These are phyloP conservation scores for Hafferia zeledoni DNA, from an alignment of 2,797 vertebrate species.

Conservation along the genomic window DNA sequence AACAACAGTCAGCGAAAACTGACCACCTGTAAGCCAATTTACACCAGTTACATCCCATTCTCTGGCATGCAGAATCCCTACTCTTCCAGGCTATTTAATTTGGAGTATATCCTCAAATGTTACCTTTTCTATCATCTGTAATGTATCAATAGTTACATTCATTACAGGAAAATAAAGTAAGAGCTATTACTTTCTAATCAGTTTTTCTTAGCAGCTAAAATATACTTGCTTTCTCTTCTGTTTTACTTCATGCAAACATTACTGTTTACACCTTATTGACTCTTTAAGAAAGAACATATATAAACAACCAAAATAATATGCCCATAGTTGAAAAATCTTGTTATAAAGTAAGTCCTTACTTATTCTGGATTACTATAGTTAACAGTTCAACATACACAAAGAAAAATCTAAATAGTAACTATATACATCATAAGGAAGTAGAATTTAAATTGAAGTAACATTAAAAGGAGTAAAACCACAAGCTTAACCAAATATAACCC, in stretches of 20 bases:
- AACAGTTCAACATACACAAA: neutral
- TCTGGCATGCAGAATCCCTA: neutral
- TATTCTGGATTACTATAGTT: neutral
- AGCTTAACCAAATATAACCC: neutral
- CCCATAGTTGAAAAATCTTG: neutral
- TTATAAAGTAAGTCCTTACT: neutral
- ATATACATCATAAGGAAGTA: neutral
- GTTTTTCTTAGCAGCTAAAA: neutral
- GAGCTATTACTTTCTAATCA: neutral
- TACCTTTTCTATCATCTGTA: neutral
- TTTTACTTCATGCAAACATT: neutral
- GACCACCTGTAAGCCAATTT: neutral
- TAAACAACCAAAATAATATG: neutral
- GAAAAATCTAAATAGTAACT: neutral
- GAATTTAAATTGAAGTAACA: neutral
- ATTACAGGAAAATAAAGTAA: neutral
- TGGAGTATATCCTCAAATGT: neutral
- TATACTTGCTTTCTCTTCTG: neutral
- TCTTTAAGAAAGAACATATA: neutral
- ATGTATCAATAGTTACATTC: neutral
- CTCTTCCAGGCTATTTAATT: neutral
- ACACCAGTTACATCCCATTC: neutral
- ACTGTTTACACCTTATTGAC: neutral
- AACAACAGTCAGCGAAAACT: neutral
- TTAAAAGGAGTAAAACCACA: neutral